phyloP scores from a whole-genome alignment of 2,797 vertebrate species.

The Ctenopoma multispine region DNA sequence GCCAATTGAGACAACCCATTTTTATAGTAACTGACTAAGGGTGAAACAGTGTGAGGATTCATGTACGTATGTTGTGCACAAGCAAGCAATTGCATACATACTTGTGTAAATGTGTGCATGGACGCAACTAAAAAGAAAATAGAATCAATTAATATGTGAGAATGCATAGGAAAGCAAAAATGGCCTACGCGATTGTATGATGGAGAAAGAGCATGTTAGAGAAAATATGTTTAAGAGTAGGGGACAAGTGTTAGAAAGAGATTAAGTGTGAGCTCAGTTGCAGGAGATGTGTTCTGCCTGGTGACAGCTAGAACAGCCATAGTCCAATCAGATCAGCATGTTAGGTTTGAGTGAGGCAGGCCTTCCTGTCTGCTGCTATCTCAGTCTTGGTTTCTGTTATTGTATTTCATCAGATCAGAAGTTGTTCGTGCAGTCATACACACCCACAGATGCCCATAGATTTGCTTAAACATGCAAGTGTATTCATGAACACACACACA shows the following conservation, averaged over 20 bases:
- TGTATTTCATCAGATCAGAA: slow-evolving; percentile 65
- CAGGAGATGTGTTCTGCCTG: slow-evolving; percentile 87
- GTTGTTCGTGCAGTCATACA: slow-evolving; percentile 38
- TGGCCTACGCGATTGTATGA: slow-evolving; percentile 29
- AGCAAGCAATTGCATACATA: background rate
- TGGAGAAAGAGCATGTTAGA: slow-evolving; percentile 55
- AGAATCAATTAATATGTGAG: slow-evolving; percentile 16
- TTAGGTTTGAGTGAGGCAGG: slow-evolving; percentile 78
- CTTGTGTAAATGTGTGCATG: slow-evolving; percentile 18
- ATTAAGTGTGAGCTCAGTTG: slow-evolving; percentile 80
- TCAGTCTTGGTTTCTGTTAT: slow-evolving; percentile 63
- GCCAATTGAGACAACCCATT: slow-evolving; percentile 85
- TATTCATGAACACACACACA: background rate
- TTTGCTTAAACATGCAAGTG: slow-evolving; percentile 23
- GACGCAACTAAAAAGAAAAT: slow-evolving; percentile 22
- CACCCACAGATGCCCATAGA: slow-evolving; percentile 20
- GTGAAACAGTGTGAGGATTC: slow-evolving; percentile 47
- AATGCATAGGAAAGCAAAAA: slow-evolving; percentile 40
- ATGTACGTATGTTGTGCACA: slow-evolving; percentile 20
- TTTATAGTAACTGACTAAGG: slow-evolving; percentile 69
- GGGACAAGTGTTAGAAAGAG: slow-evolving; percentile 72
- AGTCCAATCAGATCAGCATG: slow-evolving; percentile 80
- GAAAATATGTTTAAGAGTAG: slow-evolving; percentile 60
- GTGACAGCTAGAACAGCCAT: slow-evolving; percentile 84
- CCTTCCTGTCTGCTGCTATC: slow-evolving; percentile 70